phyloP scores from a whole-genome alignment of 2,888 invertebrate genomes.

The Parascotia fuliginaria region DNA sequence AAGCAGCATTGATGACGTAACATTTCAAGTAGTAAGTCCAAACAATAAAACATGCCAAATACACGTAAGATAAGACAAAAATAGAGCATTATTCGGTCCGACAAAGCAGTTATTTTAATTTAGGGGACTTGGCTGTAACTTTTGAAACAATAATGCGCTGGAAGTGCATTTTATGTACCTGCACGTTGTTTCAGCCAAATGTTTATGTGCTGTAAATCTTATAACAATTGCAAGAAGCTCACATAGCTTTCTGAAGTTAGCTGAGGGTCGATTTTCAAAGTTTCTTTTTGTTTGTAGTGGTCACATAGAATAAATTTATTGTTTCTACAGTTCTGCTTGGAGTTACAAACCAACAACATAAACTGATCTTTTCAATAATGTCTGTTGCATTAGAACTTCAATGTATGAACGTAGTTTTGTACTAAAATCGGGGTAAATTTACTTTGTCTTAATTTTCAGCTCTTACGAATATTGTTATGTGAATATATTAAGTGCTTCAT shows the following conservation, averaged over 20 bases:
- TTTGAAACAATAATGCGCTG: slow-evolving; percentile 35
- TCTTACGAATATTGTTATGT: too few species aligned
- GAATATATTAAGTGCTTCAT: too few species aligned
- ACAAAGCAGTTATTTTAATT: slow-evolving; percentile 43
- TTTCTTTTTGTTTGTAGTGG: background rate
- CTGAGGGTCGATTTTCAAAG: background rate
- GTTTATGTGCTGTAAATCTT: slow-evolving; percentile 40
- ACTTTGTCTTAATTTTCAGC: too few species aligned
- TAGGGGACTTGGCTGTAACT: slow-evolving; percentile 30
- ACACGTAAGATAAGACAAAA: slow-evolving; percentile 7
- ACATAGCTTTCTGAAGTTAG: slow-evolving; percentile 11
- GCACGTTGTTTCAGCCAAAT: slow-evolving; percentile 36
- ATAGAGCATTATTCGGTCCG: slow-evolving; percentile 23
- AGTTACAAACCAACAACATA: too few species aligned
- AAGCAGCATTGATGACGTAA: too few species aligned
- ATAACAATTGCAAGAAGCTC: slow-evolving; percentile 36
- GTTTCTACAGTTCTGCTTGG: background rate
- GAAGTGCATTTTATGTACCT: slow-evolving; percentile 41
- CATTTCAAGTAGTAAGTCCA: too few species aligned
- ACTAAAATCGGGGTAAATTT: too few species aligned
- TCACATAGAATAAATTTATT: background rate
- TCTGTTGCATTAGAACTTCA: too few species aligned
- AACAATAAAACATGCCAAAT: slow-evolving; percentile 4
- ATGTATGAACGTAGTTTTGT: too few species aligned
- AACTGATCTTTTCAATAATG: too few species aligned